Evolutionary conservation across 1,140 invertebrate species (phyloP).

Genomic region (Megathymus violae): DNA sequence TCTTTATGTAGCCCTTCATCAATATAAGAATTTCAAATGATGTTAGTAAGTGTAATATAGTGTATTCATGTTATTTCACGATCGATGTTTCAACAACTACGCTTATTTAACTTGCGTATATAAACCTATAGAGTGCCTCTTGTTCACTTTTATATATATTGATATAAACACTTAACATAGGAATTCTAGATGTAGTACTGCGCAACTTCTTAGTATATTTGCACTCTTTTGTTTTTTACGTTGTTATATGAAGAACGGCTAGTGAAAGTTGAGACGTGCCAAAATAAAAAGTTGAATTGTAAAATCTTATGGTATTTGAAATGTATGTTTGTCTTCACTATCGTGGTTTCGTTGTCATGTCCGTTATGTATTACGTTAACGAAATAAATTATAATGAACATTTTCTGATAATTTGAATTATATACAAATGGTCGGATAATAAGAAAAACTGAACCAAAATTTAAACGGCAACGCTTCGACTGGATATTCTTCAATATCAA

Average conservation of each 20-base stretch:
- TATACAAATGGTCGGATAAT: too few species aligned
- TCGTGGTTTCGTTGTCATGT: too few species aligned
- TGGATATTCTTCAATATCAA: too few species aligned
- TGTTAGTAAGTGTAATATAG: conserved; percentile 65
- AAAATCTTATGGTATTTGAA: not conserved
- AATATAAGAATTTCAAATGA: conserved; percentile 54
- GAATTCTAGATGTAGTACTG: conserved; percentile 72
- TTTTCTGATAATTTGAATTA: too few species aligned
- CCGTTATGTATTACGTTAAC: too few species aligned
- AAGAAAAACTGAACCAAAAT: too few species aligned
- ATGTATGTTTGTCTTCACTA: not conserved
- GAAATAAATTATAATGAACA: too few species aligned
- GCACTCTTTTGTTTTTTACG: conserved; percentile 61
- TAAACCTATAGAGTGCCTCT: conserved; percentile 84
- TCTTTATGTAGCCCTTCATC: conserved; percentile 38
- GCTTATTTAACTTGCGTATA: conserved; percentile 80
- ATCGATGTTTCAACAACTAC: conserved; percentile 75
- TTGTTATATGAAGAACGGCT: conserved; percentile 46
- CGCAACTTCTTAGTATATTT: conserved; percentile 64
- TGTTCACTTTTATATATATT: conserved; percentile 83
- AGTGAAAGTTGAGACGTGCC: conserved; percentile 67
- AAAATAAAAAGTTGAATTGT: conserved; percentile 53
- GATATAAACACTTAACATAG: conserved; percentile 75
- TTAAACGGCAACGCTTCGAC: too few species aligned
- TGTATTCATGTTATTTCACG: conserved; percentile 66